phyloP scores from a whole-genome alignment of 2,113 vertebrate genomes.

The Platichthys flesus region DNA sequence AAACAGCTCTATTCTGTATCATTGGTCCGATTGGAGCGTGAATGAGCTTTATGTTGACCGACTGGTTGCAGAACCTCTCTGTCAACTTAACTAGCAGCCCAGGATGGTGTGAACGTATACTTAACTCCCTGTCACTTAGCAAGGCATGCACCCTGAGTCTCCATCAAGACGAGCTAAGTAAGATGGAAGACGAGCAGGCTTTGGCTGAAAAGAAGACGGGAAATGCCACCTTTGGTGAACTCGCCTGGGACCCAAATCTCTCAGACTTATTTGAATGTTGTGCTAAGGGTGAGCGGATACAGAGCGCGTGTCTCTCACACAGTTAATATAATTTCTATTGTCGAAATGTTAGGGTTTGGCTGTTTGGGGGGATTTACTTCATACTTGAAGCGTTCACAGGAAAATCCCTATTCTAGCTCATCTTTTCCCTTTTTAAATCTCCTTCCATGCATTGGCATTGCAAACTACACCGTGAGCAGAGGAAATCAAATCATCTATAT shows the following conservation, averaged over 20 bases:
- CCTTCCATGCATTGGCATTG: slow-evolving; percentile 66
- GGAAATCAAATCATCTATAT: slow-evolving; percentile 69
- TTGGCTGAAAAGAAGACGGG: slow-evolving; percentile 73
- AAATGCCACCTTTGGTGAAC: slow-evolving; percentile 82
- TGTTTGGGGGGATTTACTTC: slow-evolving; percentile 75
- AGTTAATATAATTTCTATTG: slow-evolving; percentile 76
- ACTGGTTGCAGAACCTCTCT: slow-evolving; percentile 72
- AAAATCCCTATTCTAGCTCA: slow-evolving; percentile 77
- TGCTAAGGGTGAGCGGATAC: slow-evolving; percentile 69
- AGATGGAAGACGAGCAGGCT: slow-evolving; percentile 81
- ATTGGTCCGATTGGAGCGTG: slow-evolving; percentile 72
- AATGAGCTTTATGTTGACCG: slow-evolving; percentile 76
- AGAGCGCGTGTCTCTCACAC: slow-evolving; percentile 62
- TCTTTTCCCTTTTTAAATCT: slow-evolving; percentile 78
- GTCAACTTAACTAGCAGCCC: slow-evolving; percentile 81
- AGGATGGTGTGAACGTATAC: slow-evolving; percentile 82
- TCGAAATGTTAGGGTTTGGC: slow-evolving; percentile 67
- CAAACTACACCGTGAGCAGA: slow-evolving; percentile 50
- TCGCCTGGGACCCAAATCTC: slow-evolving; percentile 71
- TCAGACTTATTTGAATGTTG: slow-evolving; percentile 78
- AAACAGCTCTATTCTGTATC: slow-evolving; percentile 67
- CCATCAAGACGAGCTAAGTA: slow-evolving; percentile 81
- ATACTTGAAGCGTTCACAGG: slow-evolving; percentile 71
- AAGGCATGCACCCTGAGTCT: slow-evolving; percentile 79
- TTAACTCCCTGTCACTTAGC: slow-evolving; percentile 84